Conservation (phyloP, 92 coral and sea anemone species). For the Blastomussa wellsi region DNA sequence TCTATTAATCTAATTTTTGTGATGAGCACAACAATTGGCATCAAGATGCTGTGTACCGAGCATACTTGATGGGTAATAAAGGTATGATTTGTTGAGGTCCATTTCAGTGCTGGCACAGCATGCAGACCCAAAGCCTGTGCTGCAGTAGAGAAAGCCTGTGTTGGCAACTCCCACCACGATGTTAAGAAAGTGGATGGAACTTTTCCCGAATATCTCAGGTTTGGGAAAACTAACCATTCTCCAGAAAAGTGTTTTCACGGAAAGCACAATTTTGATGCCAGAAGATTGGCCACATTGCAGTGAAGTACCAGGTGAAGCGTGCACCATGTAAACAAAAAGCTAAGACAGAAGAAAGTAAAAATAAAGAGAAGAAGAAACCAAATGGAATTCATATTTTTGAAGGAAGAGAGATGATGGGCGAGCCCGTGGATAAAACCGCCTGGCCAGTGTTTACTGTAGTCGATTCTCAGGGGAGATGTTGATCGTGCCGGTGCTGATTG, state of each 20-base stretch:
- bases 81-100: slow-evolving; percentile 39
- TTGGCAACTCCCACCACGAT: slow-evolving; percentile 29
- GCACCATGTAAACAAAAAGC: not conserved
- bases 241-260: slow-evolving; percentile 53
- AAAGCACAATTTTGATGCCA: slow-evolving; percentile 50
- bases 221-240: slow-evolving; percentile 54
- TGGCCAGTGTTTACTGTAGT: slow-evolving; percentile 44
- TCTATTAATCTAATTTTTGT: no score
- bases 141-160: slow-evolving; percentile 22
- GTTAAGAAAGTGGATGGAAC: slow-evolving; percentile 24
- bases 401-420: not conserved
- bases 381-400: slow-evolving; percentile 20
- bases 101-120: slow-evolving; percentile 35
- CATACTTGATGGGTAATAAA: slow-evolving; percentile 46
- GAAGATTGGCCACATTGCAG: slow-evolving; percentile 38
- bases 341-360: not conserved
- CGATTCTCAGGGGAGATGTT: slow-evolving; percentile 21
- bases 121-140: slow-evolving; percentile 52
- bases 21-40: no score
- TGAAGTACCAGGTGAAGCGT: slow-evolving; percentile 2
- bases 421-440: not conserved
- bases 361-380: slow-evolving; percentile 30
- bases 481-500: slow-evolving; percentile 2
- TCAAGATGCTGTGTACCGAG: slow-evolving; percentile 37
- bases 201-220: slow-evolving; percentile 48